Percentiles rank a stretch among this genome's conserved stretches.
These are phyloP conservation scores for Gambusia affinis DNA, from an alignment of 2,113 vertebrate genomes.

Conservation along the genomic window DNA sequence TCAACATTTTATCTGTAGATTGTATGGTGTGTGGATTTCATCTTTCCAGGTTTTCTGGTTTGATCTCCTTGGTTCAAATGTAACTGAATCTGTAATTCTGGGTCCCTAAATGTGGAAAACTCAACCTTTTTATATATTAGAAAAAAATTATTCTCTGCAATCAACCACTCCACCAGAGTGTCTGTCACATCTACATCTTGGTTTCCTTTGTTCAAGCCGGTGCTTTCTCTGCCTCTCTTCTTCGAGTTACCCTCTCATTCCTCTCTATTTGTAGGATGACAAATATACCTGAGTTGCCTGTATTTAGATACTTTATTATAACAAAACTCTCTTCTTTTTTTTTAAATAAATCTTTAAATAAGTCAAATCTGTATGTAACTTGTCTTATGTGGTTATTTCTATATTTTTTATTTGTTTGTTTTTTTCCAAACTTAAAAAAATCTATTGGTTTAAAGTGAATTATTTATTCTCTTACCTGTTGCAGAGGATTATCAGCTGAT, in stretches of 20 bases:
- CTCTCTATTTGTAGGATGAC: conserved; percentile 66
- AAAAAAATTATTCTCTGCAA: conserved; percentile 22
- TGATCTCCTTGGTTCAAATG: conserved; percentile 26
- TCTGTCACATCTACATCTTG: conserved; percentile 11
- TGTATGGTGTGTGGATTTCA: neutral
- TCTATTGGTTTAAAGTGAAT: too few species aligned
- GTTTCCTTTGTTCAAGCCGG: conserved; percentile 21
- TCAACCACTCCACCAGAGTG: conserved; percentile 24
- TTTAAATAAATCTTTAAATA: conserved; percentile 76
- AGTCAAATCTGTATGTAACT: conserved; percentile 9
- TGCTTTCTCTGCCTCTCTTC: neutral
- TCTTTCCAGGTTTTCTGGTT: conserved; percentile 9
- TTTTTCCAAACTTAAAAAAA: too few species aligned
- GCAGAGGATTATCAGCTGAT: too few species aligned
- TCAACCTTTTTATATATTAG: conserved; percentile 33
- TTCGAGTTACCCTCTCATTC: conserved; percentile 4
- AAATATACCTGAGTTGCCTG: conserved; percentile 84
- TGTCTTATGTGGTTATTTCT: neutral
- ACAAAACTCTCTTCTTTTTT: conserved; percentile 64
- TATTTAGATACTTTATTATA: conserved; percentile 82
- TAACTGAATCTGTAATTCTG: conserved; percentile 21
- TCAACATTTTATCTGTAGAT: neutral
- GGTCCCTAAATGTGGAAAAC: conserved; percentile 13
- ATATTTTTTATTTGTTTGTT: neutral
- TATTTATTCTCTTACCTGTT: too few species aligned